Percentiles rank a stretch among this genome's conserved stretches.
Evolutionary conservation across 2,797 vertebrate species (phyloP).

Genomic region (Sarcoramphus papa): DNA sequence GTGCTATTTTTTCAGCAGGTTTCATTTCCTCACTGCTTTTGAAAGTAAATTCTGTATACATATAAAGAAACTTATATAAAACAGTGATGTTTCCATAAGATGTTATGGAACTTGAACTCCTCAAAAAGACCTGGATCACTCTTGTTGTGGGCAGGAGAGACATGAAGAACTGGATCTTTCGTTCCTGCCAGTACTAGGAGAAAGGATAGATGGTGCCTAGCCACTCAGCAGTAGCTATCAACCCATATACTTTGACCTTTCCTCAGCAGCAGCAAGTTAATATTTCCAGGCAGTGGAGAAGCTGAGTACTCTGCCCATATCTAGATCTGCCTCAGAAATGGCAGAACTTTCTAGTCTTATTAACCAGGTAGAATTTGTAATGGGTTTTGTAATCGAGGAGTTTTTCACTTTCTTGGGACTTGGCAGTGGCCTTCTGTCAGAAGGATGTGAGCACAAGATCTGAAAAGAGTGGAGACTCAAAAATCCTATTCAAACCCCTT

Average conservation of each 20-base stretch:
- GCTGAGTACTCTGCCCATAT: not conserved
- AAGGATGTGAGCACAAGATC: not conserved
- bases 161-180: not conserved
- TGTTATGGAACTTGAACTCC: not conserved
- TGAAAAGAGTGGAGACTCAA: not conserved
- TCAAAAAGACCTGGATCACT: not conserved
- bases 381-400: not conserved
- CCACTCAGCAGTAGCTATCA: not conserved
- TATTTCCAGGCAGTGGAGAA: not conserved
- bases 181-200: not conserved
- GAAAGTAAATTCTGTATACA: not conserved
- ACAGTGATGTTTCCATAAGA: not conserved
- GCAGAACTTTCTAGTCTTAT: not conserved
- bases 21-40: not conserved
- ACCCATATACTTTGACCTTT: not conserved
- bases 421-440: not conserved
- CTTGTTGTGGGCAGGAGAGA: not conserved
- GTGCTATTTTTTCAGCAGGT: not conserved
- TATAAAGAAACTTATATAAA: not conserved
- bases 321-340: not conserved
- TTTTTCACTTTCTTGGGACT: not conserved
- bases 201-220: not conserved
- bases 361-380: not conserved
- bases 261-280: not conserved
- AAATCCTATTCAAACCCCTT: not conserved